Evolutionary conservation across 2,888 invertebrate genomes (phyloP).

Genomic region (Lithophane leautieri): DNA sequence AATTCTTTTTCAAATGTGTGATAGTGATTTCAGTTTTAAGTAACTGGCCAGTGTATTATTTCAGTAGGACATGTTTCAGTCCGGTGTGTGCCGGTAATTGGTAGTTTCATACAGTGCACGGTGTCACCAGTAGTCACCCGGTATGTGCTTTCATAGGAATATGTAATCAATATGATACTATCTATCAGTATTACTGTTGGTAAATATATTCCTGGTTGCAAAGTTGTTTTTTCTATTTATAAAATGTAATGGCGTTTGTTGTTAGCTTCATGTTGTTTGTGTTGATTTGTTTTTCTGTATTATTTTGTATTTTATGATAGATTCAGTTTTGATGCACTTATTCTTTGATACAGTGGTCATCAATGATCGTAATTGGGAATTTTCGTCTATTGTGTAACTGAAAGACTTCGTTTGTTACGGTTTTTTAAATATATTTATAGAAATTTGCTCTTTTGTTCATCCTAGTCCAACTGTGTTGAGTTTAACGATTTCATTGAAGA

Average conservation of each 20-base stretch:
- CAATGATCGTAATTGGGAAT: slow-evolving; percentile 30
- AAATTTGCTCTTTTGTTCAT: background rate
- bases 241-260: slow-evolving; percentile 1
- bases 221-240: background rate
- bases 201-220: slow-evolving; percentile 1
- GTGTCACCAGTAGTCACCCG: slow-evolving; percentile 37
- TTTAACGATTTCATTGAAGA: background rate
- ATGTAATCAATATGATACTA: slow-evolving; percentile 55
- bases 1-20: background rate
- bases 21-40: slow-evolving; percentile 9
- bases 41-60: background rate
- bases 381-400: slow-evolving; percentile 34
- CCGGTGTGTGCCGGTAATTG: slow-evolving; percentile 38
- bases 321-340: background rate
- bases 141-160: slow-evolving; percentile 44
- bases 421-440: background rate
- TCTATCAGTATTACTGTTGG: slow-evolving; percentile 16
- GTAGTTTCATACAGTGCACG: slow-evolving; percentile 18
- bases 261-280: background rate
- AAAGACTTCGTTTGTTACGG: slow-evolving; percentile 13
- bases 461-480: background rate
- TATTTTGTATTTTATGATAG: background rate
- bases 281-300: background rate
- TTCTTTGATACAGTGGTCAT: no score
- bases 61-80: slow-evolving; percentile 13